Base-by-base conservation (phyloP, 1,140 invertebrate genomes). In the Procambarus virginalis region DNA sequence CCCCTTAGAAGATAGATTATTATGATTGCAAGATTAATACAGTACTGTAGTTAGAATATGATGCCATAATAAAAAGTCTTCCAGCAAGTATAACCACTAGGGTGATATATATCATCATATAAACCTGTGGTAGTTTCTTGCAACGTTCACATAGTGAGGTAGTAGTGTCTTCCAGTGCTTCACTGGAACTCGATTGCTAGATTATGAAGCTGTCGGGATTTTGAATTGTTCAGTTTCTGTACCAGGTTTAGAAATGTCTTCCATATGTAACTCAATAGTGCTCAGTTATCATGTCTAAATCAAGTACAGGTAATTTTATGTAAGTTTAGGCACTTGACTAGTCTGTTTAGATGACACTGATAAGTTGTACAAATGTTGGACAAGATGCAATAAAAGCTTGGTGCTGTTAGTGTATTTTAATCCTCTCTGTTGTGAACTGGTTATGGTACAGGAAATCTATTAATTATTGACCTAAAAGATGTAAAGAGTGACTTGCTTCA, bases 341-440 rank as follows among this genome's bases (percentile, higher is more conserved):
- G 8, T 34, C n/a, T 75, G 82, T 84, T 49, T 84, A 75, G 70
- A 84, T 9, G 22, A 73, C 34, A 60, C 60, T 34, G 34, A 34
- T 34, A 55, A 78, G 76, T 64, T 86, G 84, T 86, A 86, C 76
- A 86, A 78, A 86, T 46, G 10, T 20, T 48, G 78, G 84, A 86
- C 55, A 60, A 86, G 78, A 86, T 60, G 84, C 84, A 86, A 86
- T 86, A 86, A 79, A 86, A 78, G 10, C 76, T 76, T 76, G 84
- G 76, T 86, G 64, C 84, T 79, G 9, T 60, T 79, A 86, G 73
- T 86, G 84, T 78, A 64, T 86, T 79, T 51, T 86, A 58, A 86
- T 78, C 60, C 76, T 70, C 48, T 73, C 9, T 45, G 12, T 60
- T 81, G 34, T 46, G 12, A 20, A 49, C 8, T 75, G 49, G 55